Evolutionary conservation across 2,888 invertebrate genomes (phyloP), one percentile per base, ranked within the genome.

Genomic region (Acanthoscelides obtectus): DNA sequence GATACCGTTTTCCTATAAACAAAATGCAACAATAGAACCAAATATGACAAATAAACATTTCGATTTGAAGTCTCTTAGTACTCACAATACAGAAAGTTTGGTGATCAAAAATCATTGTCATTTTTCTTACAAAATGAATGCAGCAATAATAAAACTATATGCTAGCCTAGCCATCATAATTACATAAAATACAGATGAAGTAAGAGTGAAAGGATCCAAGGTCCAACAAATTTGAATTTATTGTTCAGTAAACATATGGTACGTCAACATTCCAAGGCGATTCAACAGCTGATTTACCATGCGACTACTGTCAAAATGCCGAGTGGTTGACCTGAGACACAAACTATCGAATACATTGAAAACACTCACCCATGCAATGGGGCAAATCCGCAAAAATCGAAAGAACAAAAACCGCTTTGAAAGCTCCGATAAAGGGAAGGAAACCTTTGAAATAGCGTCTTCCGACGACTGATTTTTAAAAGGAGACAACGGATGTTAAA

Each of bases 361-460:
- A 63, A 27, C 67, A 86, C 87, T 87, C 83, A 88, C 88, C 88
- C 88, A 88, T 88, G 87, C 88, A 88, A 88, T 81, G 87, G 84
- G 84, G 83, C 85, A 78, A 72, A 73, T 74, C 70, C 69, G 80
- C 75, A 75, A 73, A 78, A 80, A 80, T 77, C 79, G 78, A 77
- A 78, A 77, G 72, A 75, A 75, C 71, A 12, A 45, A 45, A 45
- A 45, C 45, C 45, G 17, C 3, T 45, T 45, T 12, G 45, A 12
- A 45, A 45, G 5, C 1, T 45, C 66, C 22, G 66, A 66, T 17
- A 22, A 66, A 66, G 66, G 20, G 20, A 63, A 63, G 8, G 63
- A 66, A 45, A 45, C 45, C 12, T 45, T 45, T 45, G 1, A 6
- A 5, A 25, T 25, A 25, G 12, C 45, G 45, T 45, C 45, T 45